Evolutionary conservation across 2,888 invertebrate genomes (phyloP), one percentile per base, ranked within the genome.

Genomic region (Eilema griseolum): DNA sequence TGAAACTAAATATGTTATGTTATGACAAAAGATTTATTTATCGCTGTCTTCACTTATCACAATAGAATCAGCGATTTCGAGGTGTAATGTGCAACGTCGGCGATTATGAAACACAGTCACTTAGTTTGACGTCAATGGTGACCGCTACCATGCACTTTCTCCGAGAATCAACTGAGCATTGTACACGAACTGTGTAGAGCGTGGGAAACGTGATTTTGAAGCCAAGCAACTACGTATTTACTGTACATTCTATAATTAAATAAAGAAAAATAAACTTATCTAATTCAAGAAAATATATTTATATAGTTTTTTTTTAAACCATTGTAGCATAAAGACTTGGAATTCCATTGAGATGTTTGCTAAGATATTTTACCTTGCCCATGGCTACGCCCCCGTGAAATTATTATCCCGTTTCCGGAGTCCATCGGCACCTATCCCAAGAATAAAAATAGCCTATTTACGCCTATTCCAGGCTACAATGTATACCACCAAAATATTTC

Each of bases 71-170:
- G 80, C 80, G 70, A 72, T 85, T 84, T 82, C 61, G 67, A 71
- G 31, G 72, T 74, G 72, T 75, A 81, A 83, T 79, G 81, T 79
- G 82, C 80, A 83, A 75, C 72, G 71, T 73, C 76, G 77, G 72
- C 74, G 76, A 79, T 79, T 90, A 87, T 87, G 92, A 92, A 90
- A 91, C 87, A 75, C 81, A 83, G 83, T 61, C 83, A 81, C 67
- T 81, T 66, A 75, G 83, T 83, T 79, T 93, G 94, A 94, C 94
- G 94, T 94, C 94, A 94, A 89, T 88, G 81, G 75, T 78, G 86
- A 78, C 86, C 88, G 86, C 83, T 75, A 83, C 77, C 70, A 78
- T 78, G 86, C 86, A 88, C 93, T 93, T 94, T 93, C 94, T 92
- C 92, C 82, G 73, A 81, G 79, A 87, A 88, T 65, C 70, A 72